Conservation (phyloP, 2,113 vertebrate species). For the Corapipo altera region DNA sequence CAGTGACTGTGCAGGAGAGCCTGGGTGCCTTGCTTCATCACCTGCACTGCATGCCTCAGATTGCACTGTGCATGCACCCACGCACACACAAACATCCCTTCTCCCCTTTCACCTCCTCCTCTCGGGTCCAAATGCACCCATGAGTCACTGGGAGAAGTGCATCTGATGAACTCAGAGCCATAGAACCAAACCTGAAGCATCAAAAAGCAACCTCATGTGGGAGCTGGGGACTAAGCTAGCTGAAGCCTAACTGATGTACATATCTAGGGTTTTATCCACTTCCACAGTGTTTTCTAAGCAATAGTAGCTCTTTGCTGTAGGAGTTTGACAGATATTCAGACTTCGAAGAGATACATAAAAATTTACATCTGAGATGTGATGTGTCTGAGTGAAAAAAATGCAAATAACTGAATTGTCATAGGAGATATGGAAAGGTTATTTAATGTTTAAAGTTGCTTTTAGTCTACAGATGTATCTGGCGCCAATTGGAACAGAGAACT, state of each 20-base stretch:
- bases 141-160: neutral
- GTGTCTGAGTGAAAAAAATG: neutral
- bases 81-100: neutral
- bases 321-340: neutral
- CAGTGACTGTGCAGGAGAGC: neutral
- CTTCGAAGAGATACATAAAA: neutral
- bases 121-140: neutral
- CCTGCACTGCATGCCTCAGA: neutral
- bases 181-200: neutral
- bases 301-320: neutral
- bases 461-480: neutral
- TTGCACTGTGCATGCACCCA: neutral
- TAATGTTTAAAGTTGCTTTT: neutral
- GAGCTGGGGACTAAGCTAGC: neutral
- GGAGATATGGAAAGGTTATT: neutral
- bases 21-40: neutral
- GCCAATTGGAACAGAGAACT: neutral
- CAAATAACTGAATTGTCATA: neutral
- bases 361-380: neutral
- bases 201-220: neutral
- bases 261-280: neutral
- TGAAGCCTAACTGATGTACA: neutral
- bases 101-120: conserved; percentile 29
- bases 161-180: neutral
- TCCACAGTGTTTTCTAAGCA: neutral